Conservation (phyloP, 2,888 invertebrate genomes). For the Therioaphis trifolii region DNA sequence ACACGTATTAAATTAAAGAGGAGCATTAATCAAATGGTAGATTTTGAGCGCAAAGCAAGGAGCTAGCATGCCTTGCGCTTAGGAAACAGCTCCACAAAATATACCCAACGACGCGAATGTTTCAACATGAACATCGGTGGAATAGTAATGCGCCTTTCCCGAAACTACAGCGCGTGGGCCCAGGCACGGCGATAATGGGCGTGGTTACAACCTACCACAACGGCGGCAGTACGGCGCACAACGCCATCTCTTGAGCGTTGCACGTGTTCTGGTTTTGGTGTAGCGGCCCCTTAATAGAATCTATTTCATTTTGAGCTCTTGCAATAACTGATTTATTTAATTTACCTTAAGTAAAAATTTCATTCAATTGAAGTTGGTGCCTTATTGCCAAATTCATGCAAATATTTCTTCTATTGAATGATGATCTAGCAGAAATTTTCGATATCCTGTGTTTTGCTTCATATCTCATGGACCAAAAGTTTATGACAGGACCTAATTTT, state of each 20-base stretch:
- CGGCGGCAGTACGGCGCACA: not conserved
- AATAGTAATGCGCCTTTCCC: no score
- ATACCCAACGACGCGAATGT: not conserved
- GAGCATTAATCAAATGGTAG: not conserved
- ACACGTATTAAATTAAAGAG: conserved; percentile 1
- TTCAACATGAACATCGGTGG: not conserved
- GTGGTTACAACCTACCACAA: not conserved
- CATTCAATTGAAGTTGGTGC: no score
- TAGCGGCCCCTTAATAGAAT: conserved; percentile 1
- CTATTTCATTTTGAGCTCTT: no score
- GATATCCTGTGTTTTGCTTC: no score
- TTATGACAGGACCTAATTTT: no score
- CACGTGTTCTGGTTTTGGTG: not conserved
- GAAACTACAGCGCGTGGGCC: not conserved
- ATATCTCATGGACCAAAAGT: no score
- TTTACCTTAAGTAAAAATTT: no score
- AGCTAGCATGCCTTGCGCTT: not conserved
- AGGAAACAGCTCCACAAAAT: not conserved
- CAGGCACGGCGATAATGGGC: not conserved
- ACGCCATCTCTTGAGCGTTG: no score
- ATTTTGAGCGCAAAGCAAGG: conserved; percentile 4
- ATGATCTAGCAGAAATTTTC: no score
- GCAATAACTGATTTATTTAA: no score
- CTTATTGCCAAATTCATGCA: no score
- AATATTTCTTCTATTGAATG: no score